Conservation (phyloP, 2,888 invertebrate species). For the Caenorhabditis virilis region DNA sequence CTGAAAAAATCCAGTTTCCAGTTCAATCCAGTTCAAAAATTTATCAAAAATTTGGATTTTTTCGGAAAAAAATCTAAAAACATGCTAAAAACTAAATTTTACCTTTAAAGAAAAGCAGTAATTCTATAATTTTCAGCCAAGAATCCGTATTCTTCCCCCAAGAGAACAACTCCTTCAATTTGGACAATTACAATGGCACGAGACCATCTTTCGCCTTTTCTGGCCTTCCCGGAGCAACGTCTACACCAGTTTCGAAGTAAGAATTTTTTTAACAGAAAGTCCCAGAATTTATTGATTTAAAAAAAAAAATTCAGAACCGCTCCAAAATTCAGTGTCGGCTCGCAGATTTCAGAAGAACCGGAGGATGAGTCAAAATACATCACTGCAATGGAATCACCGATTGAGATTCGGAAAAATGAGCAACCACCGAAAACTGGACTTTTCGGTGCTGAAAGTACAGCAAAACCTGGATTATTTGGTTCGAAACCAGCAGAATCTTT, state of each 20-base stretch:
- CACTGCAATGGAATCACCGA: conserved; percentile 29
- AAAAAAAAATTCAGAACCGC: neutral
- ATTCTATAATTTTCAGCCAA: conserved; percentile 14
- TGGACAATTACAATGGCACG: conserved; percentile 24
- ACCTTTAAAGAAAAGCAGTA: too few species aligned
- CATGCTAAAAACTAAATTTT: too few species aligned
- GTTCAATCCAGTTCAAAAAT: too few species aligned
- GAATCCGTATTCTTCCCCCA: conserved; percentile 31
- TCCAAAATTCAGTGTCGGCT: conserved; percentile 1
- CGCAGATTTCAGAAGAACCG: conserved; percentile 1
- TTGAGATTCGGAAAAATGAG: neutral
- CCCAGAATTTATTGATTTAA: neutral
- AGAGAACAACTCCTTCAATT: conserved; percentile 19
- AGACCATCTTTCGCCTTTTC: conserved; percentile 28
- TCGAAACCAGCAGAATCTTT: too few species aligned
- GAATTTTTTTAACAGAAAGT: too few species aligned
- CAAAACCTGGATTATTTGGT: too few species aligned
- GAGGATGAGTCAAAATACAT: conserved; percentile 20
- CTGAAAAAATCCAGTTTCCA: too few species aligned
- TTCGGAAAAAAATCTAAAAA: too few species aligned
- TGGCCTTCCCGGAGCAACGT: conserved; percentile 11
- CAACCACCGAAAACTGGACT: neutral
- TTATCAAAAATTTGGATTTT: too few species aligned
- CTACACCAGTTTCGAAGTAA: conserved; percentile 19
- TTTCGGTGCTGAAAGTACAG: too few species aligned